Base-by-base conservation (phyloP, 2,888 invertebrate genomes). In the Philereme transversata region DNA sequence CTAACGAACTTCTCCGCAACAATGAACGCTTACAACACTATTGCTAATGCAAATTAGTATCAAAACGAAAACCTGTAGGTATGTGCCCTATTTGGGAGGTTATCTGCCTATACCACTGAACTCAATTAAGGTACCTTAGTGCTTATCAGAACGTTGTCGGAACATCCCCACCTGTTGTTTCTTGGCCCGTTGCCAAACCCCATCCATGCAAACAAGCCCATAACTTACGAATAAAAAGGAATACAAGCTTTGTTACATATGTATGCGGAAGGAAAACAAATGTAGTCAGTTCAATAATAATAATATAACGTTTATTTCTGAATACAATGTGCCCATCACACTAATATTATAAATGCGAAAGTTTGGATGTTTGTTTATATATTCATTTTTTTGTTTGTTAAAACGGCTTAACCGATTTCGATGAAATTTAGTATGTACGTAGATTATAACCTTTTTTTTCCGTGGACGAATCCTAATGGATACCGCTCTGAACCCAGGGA, bases 91-190 rank as follows among this genome's bases (percentile, higher is more conserved):
- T 22, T 50, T 22, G 40, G 10, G 40, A 10, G 34, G 9, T 40
- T 48, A 10, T 51, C 41, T 22, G 22, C 22, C 22, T 3, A 22
- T 22, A 22, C 36, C 45, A 47, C 58, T 34, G 51, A 50, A 52
- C 36, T 38, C 38, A 57, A 60, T 64, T 57, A 62, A 62, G 53
- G 51, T 58, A 40, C 1, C 22, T 22, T 2, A 51, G 45, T 49
- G 48, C 54, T 57, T 60, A 60, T 57, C 45, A 41, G 43, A 51
- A 40, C 54, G 40, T 64, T 57, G 58, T 59, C 46, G 52, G 48
- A 57, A 59, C 52, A 52, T 56, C 46, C 49, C 59, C 63, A 63
- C 63, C 63, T 63, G 63, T 63, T 63, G 59, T 63, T 48, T 8
- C 47, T 62, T 63, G 63, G 63, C 55, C 46, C 52, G 45, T 10